A percentile compares a stretch with the other conserved stretches of the same genome.
These are phyloP conservation scores for Tretioscincus oriximinensis DNA, from an alignment of 2,113 vertebrate genomes.

Conservation along the genomic window DNA sequence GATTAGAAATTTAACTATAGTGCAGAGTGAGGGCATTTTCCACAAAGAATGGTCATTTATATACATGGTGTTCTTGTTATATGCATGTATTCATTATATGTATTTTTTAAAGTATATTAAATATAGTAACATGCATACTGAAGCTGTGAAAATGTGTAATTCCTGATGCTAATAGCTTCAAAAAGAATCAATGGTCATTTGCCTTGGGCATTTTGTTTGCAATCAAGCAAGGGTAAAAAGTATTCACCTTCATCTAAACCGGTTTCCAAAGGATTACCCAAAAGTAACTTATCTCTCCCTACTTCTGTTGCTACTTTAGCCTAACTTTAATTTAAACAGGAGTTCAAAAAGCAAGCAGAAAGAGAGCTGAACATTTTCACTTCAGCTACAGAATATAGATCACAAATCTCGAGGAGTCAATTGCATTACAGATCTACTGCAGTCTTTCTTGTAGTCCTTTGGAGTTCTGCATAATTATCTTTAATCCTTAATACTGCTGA, in stretches of 20 bases:
- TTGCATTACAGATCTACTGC: conserved; percentile 59
- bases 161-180: neutral
- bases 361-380: neutral
- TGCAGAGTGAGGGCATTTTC: neutral
- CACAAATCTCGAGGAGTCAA: conserved; percentile 40
- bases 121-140: neutral
- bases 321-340: conserved; percentile 37
- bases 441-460: conserved; percentile 43
- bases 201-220: conserved; percentile 9
- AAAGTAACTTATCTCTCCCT: conserved; percentile 29
- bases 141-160: neutral
- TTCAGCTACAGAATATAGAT: conserved; percentile 32
- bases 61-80: no score
- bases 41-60: neutral
- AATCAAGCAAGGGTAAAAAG: conserved; percentile 6
- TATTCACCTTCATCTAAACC: neutral
- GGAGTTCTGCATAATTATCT: conserved; percentile 52
- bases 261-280: neutral
- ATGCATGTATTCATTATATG: neutral
- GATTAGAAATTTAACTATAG: neutral
- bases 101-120: neutral
- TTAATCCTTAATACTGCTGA: conserved; percentile 69
- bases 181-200: conserved; percentile 5
- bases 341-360: conserved; percentile 40
- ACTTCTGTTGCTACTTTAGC: conserved; percentile 49